Conservation (phyloP, 2,888 invertebrate species). For the Herminia tarsipennalis region DNA sequence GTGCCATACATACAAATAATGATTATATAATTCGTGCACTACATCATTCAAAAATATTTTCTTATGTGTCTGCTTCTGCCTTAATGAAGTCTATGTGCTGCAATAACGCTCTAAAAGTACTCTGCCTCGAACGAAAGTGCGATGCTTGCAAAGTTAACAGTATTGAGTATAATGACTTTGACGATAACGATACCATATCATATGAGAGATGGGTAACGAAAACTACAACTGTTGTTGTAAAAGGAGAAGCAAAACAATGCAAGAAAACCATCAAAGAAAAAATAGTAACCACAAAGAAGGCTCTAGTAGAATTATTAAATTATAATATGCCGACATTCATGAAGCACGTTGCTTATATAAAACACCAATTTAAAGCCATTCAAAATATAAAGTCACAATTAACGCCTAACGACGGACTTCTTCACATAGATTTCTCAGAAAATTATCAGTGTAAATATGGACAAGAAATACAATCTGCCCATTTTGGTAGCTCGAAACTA, state of each 20-base stretch:
- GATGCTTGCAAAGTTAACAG: conserved; percentile 3
- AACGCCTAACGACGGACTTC: neutral
- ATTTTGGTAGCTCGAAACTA: conserved; percentile 8
- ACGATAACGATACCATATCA: conserved; percentile 7
- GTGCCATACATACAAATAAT: conserved; percentile 15
- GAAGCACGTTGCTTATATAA: conserved; percentile 8
- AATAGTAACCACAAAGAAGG: neutral
- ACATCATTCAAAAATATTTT: conserved; percentile 2
- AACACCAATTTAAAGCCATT: conserved; percentile 1
- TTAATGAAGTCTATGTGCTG: conserved; percentile 10
- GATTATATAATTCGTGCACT: conserved; percentile 9
- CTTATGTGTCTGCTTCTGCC: neutral
- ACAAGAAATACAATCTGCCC: conserved; percentile 11
- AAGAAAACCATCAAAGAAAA: conserved; percentile 10
- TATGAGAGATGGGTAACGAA: conserved; percentile 17
- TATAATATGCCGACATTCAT: conserved; percentile 5
- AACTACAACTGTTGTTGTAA: neutral
- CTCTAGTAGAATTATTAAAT: conserved; percentile 2
- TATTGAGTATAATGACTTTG: neutral
- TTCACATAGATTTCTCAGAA: conserved; percentile 13
- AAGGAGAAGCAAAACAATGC: neutral
- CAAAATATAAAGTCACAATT: neutral
- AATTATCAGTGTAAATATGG: conserved; percentile 12
- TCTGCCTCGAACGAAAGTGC: conserved; percentile 13
- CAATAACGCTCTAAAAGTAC: conserved; percentile 1